These are phyloP conservation scores for Onchidella celtica DNA, from an alignment of 2,888 invertebrate species.

Conservation along the genomic window DNA sequence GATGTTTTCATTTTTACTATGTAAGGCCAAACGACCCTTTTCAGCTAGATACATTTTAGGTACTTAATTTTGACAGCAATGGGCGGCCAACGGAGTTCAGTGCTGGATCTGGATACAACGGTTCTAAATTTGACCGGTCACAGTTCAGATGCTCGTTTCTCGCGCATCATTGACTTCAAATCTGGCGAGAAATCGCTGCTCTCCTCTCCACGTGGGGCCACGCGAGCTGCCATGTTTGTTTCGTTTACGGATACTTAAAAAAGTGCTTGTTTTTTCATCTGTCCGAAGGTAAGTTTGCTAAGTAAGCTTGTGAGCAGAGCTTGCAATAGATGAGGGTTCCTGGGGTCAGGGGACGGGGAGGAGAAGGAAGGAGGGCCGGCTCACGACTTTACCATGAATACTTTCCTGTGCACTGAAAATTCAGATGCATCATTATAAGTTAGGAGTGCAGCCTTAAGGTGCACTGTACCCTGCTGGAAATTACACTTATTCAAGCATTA, in stretches of 20 bases:
- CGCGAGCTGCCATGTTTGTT: slow-evolving; percentile 44
- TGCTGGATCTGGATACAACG: too few species aligned
- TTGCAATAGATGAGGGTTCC: too few species aligned
- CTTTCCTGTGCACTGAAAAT: too few species aligned
- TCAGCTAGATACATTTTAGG: neutral
- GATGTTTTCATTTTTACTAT: neutral
- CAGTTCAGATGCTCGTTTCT: slow-evolving; percentile 11
- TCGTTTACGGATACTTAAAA: slow-evolving; percentile 41
- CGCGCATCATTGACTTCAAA: slow-evolving; percentile 38
- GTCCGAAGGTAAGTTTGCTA: slow-evolving; percentile 1
- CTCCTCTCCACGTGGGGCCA: slow-evolving; percentile 20
- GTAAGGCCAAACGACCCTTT: neutral
- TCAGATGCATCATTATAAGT: too few species aligned
- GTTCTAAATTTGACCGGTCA: neutral
- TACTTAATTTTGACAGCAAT: too few species aligned
- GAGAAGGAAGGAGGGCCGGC: too few species aligned
- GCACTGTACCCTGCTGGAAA: too few species aligned
- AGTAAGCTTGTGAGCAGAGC: slow-evolving; percentile 23
- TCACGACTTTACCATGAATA: too few species aligned
- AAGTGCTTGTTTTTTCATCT: slow-evolving; percentile 27
- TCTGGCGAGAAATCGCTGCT: slow-evolving; percentile 40
- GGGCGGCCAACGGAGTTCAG: too few species aligned
- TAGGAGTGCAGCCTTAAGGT: too few species aligned
- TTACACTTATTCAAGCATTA: too few species aligned
- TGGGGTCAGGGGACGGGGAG: too few species aligned